These are phyloP conservation scores for Alosa sapidissima DNA, from an alignment of 2,797 vertebrate genomes.

Conservation along the genomic window DNA sequence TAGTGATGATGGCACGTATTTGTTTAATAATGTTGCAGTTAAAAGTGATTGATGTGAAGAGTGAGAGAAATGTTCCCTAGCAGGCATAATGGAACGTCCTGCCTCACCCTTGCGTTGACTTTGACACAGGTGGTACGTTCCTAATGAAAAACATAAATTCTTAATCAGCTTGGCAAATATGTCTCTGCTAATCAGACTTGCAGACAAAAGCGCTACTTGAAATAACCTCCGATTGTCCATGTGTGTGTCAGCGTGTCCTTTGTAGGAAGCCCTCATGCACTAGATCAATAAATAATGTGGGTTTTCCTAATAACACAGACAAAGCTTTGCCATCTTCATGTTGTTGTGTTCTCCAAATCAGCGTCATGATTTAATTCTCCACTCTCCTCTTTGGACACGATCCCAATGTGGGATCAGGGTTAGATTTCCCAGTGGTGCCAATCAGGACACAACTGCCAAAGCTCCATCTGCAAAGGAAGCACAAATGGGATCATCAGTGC, in stretches of 20 bases:
- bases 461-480: slow-evolving; percentile 64
- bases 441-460: slow-evolving; percentile 44
- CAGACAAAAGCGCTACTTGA: slow-evolving; percentile 17
- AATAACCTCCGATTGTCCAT: slow-evolving; percentile 16
- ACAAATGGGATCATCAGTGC: slow-evolving; percentile 24
- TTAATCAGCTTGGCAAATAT: slow-evolving; percentile 26
- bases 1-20: neutral
- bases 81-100: neutral
- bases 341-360: slow-evolving; percentile 8
- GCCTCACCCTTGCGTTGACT: slow-evolving; percentile 4
- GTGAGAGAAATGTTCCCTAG: neutral
- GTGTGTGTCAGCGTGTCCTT: slow-evolving; percentile 4
- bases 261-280: slow-evolving; percentile 7
- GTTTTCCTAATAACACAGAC: neutral
- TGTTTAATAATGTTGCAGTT: neutral
- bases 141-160: slow-evolving; percentile 17
- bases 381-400: slow-evolving; percentile 54
- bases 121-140: slow-evolving; percentile 26
- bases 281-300: slow-evolving; percentile 19
- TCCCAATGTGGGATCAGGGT: slow-evolving; percentile 71
- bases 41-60: neutral
- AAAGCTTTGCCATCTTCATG: neutral
- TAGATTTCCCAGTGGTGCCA: slow-evolving; percentile 69
- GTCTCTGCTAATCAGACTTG: slow-evolving; percentile 16
- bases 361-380: neutral